Evolutionary conservation across 2,113 vertebrate species (phyloP).

Genomic region (Gyps fulvus): DNA sequence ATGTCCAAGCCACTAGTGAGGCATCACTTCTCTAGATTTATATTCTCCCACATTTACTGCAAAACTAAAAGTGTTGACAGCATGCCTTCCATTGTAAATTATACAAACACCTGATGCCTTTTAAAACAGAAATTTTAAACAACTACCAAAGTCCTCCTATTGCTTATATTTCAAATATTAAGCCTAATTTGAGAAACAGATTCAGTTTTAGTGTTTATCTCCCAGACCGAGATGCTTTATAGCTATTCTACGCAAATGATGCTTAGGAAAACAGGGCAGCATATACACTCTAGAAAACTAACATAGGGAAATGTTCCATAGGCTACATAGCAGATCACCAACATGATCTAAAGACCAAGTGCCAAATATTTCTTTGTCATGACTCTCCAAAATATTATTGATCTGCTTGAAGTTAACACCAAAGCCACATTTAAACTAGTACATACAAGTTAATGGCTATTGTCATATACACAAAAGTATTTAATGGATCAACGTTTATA

Average conservation of each 20-base stretch:
- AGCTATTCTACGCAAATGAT: background rate
- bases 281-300: background rate
- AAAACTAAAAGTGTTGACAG: background rate
- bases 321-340: background rate
- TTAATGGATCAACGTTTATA: background rate
- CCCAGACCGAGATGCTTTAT: background rate
- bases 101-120: background rate
- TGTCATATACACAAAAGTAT: background rate
- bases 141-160: background rate
- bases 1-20: background rate
- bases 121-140: background rate
- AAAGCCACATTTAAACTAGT: background rate
- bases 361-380: slow-evolving; percentile 20
- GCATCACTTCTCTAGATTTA: background rate
- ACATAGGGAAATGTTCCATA: background rate
- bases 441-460: background rate
- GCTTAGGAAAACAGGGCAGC: background rate
- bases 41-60: background rate
- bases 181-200: background rate
- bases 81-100: background rate
- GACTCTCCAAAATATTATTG: background rate
- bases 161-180: background rate
- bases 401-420: background rate
- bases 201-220: background rate
- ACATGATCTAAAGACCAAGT: background rate